Evolutionary conservation across 1,140 invertebrate species (phyloP).

Genomic region (Catajapyx aquilonaris): DNA sequence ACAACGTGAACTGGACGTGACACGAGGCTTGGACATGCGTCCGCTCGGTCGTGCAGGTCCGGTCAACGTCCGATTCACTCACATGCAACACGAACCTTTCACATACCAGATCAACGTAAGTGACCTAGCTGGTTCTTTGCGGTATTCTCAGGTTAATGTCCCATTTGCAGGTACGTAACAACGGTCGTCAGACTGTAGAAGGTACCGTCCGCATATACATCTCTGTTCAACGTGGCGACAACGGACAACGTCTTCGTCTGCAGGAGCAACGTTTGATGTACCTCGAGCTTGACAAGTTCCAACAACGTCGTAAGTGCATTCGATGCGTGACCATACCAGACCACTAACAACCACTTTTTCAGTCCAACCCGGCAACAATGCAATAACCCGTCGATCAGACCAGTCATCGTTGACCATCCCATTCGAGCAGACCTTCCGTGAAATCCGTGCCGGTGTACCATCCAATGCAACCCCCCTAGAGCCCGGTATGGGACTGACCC

Average conservation of each 20-base stretch:
- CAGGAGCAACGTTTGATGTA: slow-evolving; percentile 11
- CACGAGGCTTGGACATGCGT: not conserved
- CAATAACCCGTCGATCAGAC: slow-evolving; percentile 26
- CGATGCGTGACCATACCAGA: too few species aligned
- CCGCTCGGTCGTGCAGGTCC: slow-evolving; percentile 6
- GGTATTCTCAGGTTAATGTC: not conserved
- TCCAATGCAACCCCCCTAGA: not conserved
- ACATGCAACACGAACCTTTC: slow-evolving; percentile 15
- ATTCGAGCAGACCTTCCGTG: slow-evolving; percentile 36
- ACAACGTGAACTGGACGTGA: not conserved
- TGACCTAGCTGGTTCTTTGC: slow-evolving; percentile 3
- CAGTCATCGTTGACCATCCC: slow-evolving; percentile 41
- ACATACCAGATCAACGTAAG: slow-evolving; percentile 11
- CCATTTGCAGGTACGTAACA: slow-evolving; percentile 9
- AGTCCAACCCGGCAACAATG: slow-evolving; percentile 28
- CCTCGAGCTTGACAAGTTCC: slow-evolving; percentile 13
- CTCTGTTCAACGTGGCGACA: slow-evolving; percentile 12
- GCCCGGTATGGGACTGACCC: not conserved
- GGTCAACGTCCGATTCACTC: slow-evolving; percentile 7
- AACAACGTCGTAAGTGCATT: not conserved
- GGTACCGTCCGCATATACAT: slow-evolving; percentile 14
- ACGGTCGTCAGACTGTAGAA: slow-evolving; percentile 1
- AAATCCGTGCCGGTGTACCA: slow-evolving; percentile 19
- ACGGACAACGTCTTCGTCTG: slow-evolving; percentile 8
- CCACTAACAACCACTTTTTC: slow-evolving; percentile 1